Conservation (phyloP, 2,113 vertebrate species). For the Cottus gobio region DNA sequence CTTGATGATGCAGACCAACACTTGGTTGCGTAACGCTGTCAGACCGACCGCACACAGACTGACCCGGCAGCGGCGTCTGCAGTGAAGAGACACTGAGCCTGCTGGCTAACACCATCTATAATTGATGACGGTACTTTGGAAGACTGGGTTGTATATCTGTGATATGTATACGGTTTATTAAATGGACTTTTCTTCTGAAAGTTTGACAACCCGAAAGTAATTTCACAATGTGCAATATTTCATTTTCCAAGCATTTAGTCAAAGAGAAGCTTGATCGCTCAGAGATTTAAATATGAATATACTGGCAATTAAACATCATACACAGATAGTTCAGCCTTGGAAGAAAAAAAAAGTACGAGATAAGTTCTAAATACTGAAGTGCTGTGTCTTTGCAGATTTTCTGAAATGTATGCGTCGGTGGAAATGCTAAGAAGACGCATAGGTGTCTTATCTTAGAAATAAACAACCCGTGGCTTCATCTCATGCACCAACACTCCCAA, state of each 20-base stretch:
- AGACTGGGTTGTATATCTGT: constrained; percentile 36
- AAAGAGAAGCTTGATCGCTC: constrained; percentile 1
- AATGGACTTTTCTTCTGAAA: constrained; percentile 25
- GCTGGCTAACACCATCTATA: constrained; percentile 56
- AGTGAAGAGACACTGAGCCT: constrained; percentile 25
- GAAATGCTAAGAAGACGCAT: neutral
- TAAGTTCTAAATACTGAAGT: neutral
- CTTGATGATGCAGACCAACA: neutral
- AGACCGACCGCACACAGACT: constrained; percentile 9
- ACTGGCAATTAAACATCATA: neutral
- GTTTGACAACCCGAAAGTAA: constrained; percentile 16
- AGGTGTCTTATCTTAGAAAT: neutral
- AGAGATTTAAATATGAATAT: neutral
- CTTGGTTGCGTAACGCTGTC: neutral
- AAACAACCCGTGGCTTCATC: constrained; percentile 4
- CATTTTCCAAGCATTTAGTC: neutral
- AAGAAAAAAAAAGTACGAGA: neutral
- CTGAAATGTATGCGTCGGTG: neutral
- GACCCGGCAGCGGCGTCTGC: constrained; percentile 15
- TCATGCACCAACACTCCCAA: neutral
- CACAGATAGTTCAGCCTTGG: neutral
- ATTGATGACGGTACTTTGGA: constrained; percentile 58
- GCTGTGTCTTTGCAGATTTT: neutral
- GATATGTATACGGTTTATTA: constrained; percentile 47
- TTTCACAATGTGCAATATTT: constrained; percentile 19